A percentile compares a stretch with the other conserved stretches of the same genome.
Evolutionary conservation across 30 jellyfish, hydroid and myxozoan genomes (phyloP).

Genomic region (Pelagia noctiluca): DNA sequence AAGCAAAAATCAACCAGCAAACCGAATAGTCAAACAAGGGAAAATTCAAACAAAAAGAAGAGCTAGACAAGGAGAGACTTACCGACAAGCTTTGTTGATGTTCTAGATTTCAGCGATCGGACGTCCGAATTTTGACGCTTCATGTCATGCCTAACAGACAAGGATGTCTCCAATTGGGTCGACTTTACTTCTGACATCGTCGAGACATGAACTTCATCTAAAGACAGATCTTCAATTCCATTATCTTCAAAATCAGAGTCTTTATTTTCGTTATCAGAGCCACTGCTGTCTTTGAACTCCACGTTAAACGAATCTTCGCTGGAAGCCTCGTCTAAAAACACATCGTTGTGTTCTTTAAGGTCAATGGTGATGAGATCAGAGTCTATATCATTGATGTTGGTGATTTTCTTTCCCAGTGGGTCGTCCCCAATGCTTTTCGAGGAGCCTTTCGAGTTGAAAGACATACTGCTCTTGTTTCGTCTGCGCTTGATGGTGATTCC

Average conservation of each 20-base stretch:
- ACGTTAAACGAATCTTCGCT: slow-evolving; percentile 78
- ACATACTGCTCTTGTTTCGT: slow-evolving; percentile 54
- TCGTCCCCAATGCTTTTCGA: slow-evolving; percentile 77
- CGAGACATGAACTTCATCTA: too few species aligned
- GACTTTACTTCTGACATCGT: too few species aligned
- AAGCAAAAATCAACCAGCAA: too few species aligned
- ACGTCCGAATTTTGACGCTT: slow-evolving; percentile 9
- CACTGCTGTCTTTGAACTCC: slow-evolving; percentile 59
- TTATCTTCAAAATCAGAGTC: slow-evolving; percentile 24
- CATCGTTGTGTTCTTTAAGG: slow-evolving; percentile 71
- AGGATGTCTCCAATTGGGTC: too few species aligned
- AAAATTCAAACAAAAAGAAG: background rate
- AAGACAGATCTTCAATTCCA: slow-evolving; percentile 14
- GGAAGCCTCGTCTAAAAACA: slow-evolving; percentile 61
- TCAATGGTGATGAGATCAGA: slow-evolving; percentile 58
- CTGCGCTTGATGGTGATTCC: slow-evolving; percentile 58
- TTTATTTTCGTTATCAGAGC: slow-evolving; percentile 27
- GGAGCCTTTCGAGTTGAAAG: slow-evolving; percentile 53
- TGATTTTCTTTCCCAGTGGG: slow-evolving; percentile 80
- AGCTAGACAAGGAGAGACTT: background rate
- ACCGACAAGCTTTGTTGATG: slow-evolving; percentile 76
- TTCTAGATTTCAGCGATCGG: slow-evolving; percentile 34
- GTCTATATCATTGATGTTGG: slow-evolving; percentile 61
- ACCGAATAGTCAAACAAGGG: too few species aligned
- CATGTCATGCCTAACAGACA: too few species aligned